These are phyloP conservation scores for Drosophila erecta DNA, from an alignment of 1,140 invertebrate genomes.

Conservation along the genomic window DNA sequence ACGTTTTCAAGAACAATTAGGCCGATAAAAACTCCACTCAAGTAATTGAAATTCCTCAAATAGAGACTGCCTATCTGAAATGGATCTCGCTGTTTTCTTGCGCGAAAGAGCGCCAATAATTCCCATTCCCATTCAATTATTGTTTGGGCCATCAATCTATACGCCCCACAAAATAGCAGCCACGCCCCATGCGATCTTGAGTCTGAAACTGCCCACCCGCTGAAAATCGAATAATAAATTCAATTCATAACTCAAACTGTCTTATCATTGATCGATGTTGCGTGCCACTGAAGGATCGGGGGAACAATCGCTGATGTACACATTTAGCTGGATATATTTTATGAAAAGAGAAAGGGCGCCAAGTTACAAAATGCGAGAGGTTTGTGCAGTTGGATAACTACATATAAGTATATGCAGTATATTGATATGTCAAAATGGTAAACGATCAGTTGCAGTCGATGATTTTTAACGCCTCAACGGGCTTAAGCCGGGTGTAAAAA, in stretches of 20 bases:
- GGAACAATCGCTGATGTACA: neutral
- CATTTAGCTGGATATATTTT: slow-evolving; percentile 2
- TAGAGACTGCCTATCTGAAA: neutral
- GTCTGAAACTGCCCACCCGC: slow-evolving; percentile 23
- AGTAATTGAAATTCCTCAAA: slow-evolving; percentile 1
- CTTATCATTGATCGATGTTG: slow-evolving; percentile 63
- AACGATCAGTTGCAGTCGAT: slow-evolving; percentile 61
- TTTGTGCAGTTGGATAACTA: slow-evolving; percentile 17
- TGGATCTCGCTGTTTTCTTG: slow-evolving; percentile 5
- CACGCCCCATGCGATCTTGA: slow-evolving; percentile 12
- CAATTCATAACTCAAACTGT: slow-evolving; percentile 60
- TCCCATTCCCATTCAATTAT: slow-evolving; percentile 33
- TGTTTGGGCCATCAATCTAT: slow-evolving; percentile 31
- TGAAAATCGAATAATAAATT: slow-evolving; percentile 56
- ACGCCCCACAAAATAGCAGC: slow-evolving; percentile 4
- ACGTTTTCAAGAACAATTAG: neutral
- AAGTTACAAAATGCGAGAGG: neutral
- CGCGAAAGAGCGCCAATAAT: slow-evolving; percentile 10
- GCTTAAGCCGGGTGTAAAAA: slow-evolving; percentile 12
- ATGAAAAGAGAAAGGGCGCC: slow-evolving; percentile 54
- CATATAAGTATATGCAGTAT: neutral
- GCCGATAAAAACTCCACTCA: neutral
- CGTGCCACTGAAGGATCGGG: slow-evolving; percentile 42
- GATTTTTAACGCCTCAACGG: slow-evolving; percentile 55
- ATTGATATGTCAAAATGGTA: slow-evolving; percentile 49